These are phyloP conservation scores for Sula dactylatra DNA, from an alignment of 2,113 vertebrate species.

Conservation along the genomic window DNA sequence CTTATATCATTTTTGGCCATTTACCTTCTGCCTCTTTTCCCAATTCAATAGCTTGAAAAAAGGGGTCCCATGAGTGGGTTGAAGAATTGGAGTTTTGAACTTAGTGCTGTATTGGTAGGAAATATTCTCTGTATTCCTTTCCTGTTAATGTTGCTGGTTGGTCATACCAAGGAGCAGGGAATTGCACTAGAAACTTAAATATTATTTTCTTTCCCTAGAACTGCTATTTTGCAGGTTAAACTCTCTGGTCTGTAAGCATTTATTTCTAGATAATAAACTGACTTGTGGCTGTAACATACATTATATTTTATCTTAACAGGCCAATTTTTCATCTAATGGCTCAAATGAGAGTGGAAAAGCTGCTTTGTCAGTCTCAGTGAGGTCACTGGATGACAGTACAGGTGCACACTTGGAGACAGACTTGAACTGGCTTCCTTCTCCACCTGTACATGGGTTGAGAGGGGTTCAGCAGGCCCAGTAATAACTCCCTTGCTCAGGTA, in stretches of 20 bases:
- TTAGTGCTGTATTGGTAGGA: background rate
- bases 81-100: background rate
- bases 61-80: accelerated
- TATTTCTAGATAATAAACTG: background rate
- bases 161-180: background rate
- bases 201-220: background rate
- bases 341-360: background rate
- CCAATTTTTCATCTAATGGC: background rate
- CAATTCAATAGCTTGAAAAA: background rate
- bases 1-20: background rate
- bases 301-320: background rate
- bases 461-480: background rate
- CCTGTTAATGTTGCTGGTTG: background rate
- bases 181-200: background rate
- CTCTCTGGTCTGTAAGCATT: background rate
- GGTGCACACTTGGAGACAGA: background rate
- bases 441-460: background rate
- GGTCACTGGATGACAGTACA: background rate
- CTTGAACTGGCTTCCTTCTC: background rate
- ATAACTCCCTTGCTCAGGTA: background rate
- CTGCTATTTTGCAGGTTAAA: background rate
- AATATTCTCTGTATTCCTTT: background rate
- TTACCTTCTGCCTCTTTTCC: background rate
- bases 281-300: background rate
- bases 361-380: background rate